A percentile compares a stretch with the other conserved stretches of the same genome.
Conservation (phyloP, 2,797 vertebrate species). For the Macropus fuliginosus region DNA sequence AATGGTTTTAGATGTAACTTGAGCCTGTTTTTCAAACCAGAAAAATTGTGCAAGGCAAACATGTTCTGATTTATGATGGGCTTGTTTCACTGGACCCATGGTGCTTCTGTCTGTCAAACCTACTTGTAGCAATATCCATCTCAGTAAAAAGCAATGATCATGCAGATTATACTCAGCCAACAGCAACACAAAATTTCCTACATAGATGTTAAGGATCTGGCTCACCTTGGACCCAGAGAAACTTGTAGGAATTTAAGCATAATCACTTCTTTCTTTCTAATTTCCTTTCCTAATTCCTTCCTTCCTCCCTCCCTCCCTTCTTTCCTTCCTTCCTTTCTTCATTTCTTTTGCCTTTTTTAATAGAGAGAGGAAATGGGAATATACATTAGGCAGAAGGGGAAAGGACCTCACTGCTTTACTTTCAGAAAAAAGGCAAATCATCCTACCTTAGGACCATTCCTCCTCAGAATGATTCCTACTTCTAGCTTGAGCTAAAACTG, state of each 20-base stretch:
- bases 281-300: background rate
- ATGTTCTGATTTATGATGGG: slow-evolving; percentile 55
- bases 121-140: slow-evolving; percentile 53
- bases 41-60: slow-evolving; percentile 63
- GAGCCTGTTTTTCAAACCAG: slow-evolving; percentile 69
- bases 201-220: slow-evolving; percentile 6
- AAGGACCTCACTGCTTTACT: background rate
- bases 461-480: background rate
- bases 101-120: slow-evolving; percentile 71
- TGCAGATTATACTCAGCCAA: slow-evolving; percentile 22
- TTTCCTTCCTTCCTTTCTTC: too few relatives aligned
- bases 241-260: background rate
- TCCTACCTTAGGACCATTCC: background rate
- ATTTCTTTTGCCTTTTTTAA: background rate
- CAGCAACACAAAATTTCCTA: slow-evolving; percentile 19
- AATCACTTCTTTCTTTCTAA: background rate
- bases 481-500: background rate
- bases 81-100: slow-evolving; percentile 56
- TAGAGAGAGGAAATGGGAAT: background rate
- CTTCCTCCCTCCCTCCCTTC: too few relatives aligned
- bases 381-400: background rate
- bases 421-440: background rate
- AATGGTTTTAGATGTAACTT: slow-evolving; percentile 69
- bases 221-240: slow-evolving; percentile 15
- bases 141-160: slow-evolving; percentile 55